phyloP scores from a whole-genome alignment of 2,797 vertebrate genomes.

The Sebastes glaucus region DNA sequence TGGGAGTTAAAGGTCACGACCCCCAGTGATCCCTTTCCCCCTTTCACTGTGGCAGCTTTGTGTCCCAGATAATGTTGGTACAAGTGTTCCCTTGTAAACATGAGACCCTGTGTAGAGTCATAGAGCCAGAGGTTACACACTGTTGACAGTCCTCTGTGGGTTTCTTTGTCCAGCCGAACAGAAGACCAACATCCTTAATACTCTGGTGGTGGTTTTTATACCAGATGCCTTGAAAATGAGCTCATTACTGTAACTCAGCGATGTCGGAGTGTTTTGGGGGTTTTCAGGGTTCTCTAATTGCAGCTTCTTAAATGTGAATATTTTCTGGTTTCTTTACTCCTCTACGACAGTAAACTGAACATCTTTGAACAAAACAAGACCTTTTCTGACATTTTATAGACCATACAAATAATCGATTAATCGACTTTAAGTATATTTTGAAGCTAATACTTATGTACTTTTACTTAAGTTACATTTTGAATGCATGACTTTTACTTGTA shows the following conservation, averaged over 20 bases:
- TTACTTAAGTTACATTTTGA: not conserved
- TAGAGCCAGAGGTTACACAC: not conserved
- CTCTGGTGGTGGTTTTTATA: not conserved
- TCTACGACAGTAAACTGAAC: no score
- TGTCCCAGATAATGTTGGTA: not conserved
- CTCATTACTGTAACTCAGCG: not conserved
- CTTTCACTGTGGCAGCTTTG: constrained; percentile 1
- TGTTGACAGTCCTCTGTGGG: not conserved
- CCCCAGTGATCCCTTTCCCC: not conserved
- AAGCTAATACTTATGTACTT: no score
- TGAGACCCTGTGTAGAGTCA: not conserved
- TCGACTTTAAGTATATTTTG: no score
- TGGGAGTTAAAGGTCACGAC: constrained; percentile 15
- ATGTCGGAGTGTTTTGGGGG: not conserved
- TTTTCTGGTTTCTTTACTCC: no score
- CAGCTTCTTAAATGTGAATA: no score
- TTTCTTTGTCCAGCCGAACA: not conserved
- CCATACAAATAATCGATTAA: no score
- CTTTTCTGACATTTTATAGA: no score
- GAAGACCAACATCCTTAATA: not conserved
- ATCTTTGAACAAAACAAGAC: no score
- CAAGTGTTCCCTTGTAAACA: constrained; percentile 37
- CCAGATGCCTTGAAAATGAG: not conserved
- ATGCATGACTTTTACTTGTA: not conserved
- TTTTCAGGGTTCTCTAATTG: not conserved